These are phyloP conservation scores for Megalops atlanticus DNA, from an alignment of 2,113 vertebrate genomes.

Conservation along the genomic window DNA sequence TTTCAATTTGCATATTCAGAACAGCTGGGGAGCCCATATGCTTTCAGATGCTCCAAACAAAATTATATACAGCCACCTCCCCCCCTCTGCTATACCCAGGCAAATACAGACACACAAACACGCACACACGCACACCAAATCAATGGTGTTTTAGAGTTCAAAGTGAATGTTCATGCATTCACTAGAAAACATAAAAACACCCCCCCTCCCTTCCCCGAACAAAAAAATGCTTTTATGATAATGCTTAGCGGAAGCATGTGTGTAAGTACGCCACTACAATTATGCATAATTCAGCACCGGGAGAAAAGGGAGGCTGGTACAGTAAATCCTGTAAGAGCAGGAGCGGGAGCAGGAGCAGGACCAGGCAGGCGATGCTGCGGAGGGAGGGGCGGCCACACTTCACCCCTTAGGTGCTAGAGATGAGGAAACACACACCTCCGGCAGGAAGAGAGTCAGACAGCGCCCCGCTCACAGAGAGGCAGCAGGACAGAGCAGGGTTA, in stretches of 20 bases:
- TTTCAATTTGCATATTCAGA: constrained; percentile 69
- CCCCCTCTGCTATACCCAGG: constrained; percentile 38
- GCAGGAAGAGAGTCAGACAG: not conserved
- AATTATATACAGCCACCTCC: constrained; percentile 48
- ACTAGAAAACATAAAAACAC: constrained; percentile 36
- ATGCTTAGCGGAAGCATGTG: constrained; percentile 51
- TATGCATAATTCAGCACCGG: constrained; percentile 64
- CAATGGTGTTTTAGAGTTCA: constrained; percentile 22
- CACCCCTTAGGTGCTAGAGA: constrained; percentile 29
- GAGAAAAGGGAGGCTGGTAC: constrained; percentile 45
- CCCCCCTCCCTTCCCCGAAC: constrained; percentile 38
- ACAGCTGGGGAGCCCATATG: constrained; percentile 70
- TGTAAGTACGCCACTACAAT: constrained; percentile 48
- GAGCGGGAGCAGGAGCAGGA: not conserved
- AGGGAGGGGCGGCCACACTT: constrained; percentile 15
- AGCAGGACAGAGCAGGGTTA: not conserved
- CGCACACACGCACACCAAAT: constrained; percentile 39
- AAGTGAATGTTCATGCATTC: constrained; percentile 47
- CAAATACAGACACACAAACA: constrained; percentile 30
- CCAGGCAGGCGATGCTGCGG: constrained; percentile 14
- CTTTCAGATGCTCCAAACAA: constrained; percentile 58
- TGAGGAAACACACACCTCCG: constrained; percentile 6
- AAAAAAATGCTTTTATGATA: constrained; percentile 67
- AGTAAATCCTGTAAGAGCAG: constrained; percentile 49
- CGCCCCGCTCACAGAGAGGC: not conserved